A percentile compares a stretch with the other conserved stretches of the same genome.
These are phyloP conservation scores for Catostylus mosaicus DNA, from an alignment of 30 jellyfish, hydroid and myxozoan genomes.

Conservation along the genomic window DNA sequence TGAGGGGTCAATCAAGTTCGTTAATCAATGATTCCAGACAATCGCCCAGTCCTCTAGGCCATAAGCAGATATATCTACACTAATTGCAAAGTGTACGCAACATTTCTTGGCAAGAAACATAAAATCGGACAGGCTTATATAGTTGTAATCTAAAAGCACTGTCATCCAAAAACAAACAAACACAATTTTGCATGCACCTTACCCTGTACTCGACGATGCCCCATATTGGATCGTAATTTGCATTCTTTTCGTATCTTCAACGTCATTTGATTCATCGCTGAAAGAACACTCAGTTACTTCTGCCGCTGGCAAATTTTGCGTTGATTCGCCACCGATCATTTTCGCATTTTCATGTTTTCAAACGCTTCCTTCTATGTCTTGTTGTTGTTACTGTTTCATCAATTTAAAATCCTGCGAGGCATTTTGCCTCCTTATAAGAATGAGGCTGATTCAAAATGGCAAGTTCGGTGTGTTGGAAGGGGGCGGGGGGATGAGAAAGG, in stretches of 20 bases:
- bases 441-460: not conserved
- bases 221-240: slow-evolving; percentile 32
- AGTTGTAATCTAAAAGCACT: too few relatives aligned
- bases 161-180: too few relatives aligned
- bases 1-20: not conserved
- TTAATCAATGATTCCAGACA: not conserved
- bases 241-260: slow-evolving; percentile 13
- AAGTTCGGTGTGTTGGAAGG: not conserved
- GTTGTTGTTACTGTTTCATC: not conserved
- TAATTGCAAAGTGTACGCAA: too few relatives aligned
- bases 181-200: too few relatives aligned
- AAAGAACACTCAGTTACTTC: slow-evolving; percentile 27
- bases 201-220: not conserved
- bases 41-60: not conserved
- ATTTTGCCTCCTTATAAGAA: not conserved
- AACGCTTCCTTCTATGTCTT: slow-evolving; percentile 10
- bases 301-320: slow-evolving; percentile 37
- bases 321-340: slow-evolving; percentile 36
- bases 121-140: too few relatives aligned
- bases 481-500: not conserved
- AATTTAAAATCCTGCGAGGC: not conserved
- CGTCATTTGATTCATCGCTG: slow-evolving; percentile 46
- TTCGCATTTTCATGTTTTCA: not conserved
- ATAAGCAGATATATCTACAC: too few relatives aligned
- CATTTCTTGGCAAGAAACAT: too few relatives aligned